Base-by-base conservation (phyloP, 2,113 vertebrate species). In the Megalops atlanticus region DNA sequence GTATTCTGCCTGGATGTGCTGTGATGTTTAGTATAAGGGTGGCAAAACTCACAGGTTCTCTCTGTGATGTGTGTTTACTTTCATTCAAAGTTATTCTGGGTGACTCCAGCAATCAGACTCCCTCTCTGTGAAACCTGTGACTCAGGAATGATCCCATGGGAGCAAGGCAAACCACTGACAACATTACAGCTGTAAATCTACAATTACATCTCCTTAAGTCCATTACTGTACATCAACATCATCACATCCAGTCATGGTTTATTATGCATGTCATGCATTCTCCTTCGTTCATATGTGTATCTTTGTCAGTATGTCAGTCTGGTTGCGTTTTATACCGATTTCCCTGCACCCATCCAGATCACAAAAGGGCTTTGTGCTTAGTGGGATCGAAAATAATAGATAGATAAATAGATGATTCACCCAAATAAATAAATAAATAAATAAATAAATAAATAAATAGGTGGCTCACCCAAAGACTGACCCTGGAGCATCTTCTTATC, bases 271-370 rank as follows among this genome's bases (percentile, higher is more conserved):
- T 18, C 18, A 35, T 72, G 70, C 21, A 36, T 72, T 1, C 33
- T 12, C 70, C 33, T 36, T 4, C 11, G 4, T 24, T 40, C 27
- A 27, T 36, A 15, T 36, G 68, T 35, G 45, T 71, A 6, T 79
- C 21, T 43, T 24, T 45, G 58, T 68, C 78, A 33, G 68, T 72
- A 15, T 27, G 35, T 74, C 73, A 33, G 41, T 45, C 21, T 45
- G 74, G 70, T 40, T 27, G 27, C 33, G 64, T 52, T 81, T 72
- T 36, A 49, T 64, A 27, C 45, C 39, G 76, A 75, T 74, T 74
- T 18, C 71, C 71, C 41, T 16, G 16, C 40, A 80, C 45, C 11
- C 35, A 12, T 35, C 31, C 31, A 52, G 33, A 7, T 36, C 27
- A 45, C 40, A 21, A 58, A 49, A n/a, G 69, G 45, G 70, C 72